Conservation (phyloP, 2,113 vertebrate genomes). For the Siniperca chuatsi region DNA sequence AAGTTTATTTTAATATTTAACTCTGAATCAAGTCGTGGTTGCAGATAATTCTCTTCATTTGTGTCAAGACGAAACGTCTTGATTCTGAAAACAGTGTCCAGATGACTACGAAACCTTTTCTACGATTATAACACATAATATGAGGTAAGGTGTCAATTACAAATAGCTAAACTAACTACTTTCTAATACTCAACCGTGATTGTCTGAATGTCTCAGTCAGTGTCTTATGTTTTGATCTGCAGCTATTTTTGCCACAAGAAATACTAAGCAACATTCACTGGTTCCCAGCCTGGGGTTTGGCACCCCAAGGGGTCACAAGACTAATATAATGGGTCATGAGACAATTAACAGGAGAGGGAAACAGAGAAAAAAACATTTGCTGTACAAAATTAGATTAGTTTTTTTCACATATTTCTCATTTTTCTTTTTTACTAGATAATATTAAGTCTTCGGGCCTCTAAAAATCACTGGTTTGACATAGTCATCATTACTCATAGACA, state of each 20-base stretch:
- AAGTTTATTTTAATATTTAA: not conserved
- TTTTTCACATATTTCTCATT: not conserved
- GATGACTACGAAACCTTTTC: too few species aligned
- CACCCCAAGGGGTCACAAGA: not conserved
- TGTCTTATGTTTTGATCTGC: not conserved
- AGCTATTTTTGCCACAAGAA: not conserved
- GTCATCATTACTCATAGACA: not conserved
- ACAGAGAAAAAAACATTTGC: not conserved
- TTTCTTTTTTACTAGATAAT: not conserved
- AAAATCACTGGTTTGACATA: not conserved
- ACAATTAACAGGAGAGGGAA: not conserved
- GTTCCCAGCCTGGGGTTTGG: not conserved
- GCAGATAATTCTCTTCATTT: not conserved
- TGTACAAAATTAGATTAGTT: not conserved
- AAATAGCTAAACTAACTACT: not conserved
- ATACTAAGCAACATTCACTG: conserved; percentile 14
- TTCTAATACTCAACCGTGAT: not conserved
- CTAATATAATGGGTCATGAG: not conserved
- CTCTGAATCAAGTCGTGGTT: not conserved
- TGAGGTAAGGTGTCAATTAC: not conserved
- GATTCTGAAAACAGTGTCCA: too few species aligned
- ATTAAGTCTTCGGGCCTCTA: not conserved
- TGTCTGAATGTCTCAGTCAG: conserved; percentile 14
- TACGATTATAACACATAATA: not conserved
- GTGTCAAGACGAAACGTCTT: not conserved